Evolutionary conservation across 2,113 vertebrate genomes (phyloP).

Genomic region (Nyctibius bracteatus): DNA sequence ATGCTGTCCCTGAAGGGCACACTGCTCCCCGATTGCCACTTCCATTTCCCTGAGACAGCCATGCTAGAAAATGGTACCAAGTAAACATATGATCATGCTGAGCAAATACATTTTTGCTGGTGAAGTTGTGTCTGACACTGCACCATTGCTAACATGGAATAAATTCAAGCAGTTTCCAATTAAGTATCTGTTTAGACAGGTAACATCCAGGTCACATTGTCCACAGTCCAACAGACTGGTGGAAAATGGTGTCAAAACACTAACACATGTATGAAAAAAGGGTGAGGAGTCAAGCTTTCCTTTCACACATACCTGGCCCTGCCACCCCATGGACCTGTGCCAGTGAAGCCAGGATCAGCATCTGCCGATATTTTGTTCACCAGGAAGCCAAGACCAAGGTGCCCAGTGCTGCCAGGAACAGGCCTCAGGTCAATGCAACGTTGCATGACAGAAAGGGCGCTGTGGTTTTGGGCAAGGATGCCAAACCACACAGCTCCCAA

Average conservation of each 20-base stretch:
- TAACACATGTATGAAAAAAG: neutral
- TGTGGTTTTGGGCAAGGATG: accelerated
- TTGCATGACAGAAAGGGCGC: neutral
- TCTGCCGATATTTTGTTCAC: neutral
- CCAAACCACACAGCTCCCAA: neutral
- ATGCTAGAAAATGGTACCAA: neutral
- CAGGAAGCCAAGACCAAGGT: neutral
- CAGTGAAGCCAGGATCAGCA: neutral
- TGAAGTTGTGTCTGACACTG: neutral
- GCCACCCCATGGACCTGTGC: too few relatives aligned
- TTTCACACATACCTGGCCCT: neutral
- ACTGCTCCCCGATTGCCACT: neutral
- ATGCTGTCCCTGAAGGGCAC: too few relatives aligned
- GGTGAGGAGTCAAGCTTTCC: neutral
- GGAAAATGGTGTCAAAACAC: neutral
- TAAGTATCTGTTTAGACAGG: neutral
- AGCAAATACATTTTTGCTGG: neutral
- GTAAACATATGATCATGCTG: neutral
- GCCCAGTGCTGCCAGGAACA: accelerated
- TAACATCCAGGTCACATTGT: neutral
- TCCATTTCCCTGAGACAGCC: neutral
- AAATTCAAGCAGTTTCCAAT: neutral
- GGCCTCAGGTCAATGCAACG: accelerated
- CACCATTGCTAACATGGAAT: neutral
- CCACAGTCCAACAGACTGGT: neutral